Evolutionary conservation across 1,140 invertebrate genomes (phyloP).

Genomic region (Psix sp.): DNA sequence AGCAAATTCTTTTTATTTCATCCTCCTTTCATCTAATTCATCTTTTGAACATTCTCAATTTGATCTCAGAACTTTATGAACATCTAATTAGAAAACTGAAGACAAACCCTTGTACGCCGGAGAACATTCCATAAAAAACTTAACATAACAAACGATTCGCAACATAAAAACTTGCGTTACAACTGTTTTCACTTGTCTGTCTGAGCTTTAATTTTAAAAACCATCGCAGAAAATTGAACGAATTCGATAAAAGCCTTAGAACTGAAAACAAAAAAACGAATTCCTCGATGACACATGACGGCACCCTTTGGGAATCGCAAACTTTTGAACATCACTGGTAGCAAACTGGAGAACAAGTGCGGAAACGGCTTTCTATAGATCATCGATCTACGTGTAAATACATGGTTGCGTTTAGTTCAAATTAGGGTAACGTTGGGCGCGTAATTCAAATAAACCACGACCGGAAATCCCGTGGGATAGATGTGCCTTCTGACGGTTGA

Average conservation of each 20-base stretch:
- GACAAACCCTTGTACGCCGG: no score
- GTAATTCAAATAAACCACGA: slow-evolving; percentile 10
- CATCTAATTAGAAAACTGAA: no score
- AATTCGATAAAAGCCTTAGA: neutral
- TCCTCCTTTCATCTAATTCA: no score
- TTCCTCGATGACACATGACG: neutral
- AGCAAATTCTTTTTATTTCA: no score
- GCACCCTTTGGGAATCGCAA: neutral
- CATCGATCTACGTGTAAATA: slow-evolving; percentile 19
- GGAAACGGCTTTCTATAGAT: slow-evolving; percentile 24
- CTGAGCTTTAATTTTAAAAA: neutral
- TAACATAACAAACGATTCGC: no score
- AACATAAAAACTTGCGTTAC: no score
- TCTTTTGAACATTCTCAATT: no score
- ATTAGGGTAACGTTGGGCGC: slow-evolving; percentile 5
- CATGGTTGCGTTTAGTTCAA: slow-evolving; percentile 3
- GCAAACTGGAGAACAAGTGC: slow-evolving; percentile 18
- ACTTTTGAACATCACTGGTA: slow-evolving; percentile 5
- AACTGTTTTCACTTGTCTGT: no score
- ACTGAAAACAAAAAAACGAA: neutral
- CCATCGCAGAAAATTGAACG: neutral
- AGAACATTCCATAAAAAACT: no score
- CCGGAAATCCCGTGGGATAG: slow-evolving; percentile 10
- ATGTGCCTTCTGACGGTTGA: slow-evolving; percentile 25
- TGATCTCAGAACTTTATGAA: no score